Conservation (phyloP, 2,888 invertebrate species). For the Euphydryas editha region DNA sequence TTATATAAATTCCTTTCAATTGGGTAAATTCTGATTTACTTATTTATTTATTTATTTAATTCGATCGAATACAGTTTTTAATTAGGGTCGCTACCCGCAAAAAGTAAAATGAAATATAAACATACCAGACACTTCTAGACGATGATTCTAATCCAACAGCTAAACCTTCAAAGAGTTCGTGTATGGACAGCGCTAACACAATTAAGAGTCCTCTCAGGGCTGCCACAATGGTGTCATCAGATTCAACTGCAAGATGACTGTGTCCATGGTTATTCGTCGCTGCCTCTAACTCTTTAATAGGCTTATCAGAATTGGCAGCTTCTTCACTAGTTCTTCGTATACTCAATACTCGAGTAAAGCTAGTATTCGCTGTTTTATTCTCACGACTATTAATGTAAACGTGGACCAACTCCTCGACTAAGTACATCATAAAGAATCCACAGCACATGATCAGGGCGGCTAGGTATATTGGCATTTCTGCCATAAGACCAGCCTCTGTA, state of each 20-base stretch:
- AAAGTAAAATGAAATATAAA: not conserved
- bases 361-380: slow-evolving; percentile 59
- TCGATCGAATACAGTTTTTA: no score
- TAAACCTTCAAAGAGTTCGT: slow-evolving; percentile 93
- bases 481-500: slow-evolving; percentile 74
- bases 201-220: slow-evolving; percentile 89
- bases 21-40: no score
- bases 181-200: slow-evolving; percentile 89
- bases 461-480: slow-evolving; percentile 84
- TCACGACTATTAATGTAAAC: slow-evolving; percentile 84
- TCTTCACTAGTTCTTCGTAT: slow-evolving; percentile 58
- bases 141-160: slow-evolving; percentile 90
- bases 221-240: slow-evolving; percentile 73
- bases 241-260: slow-evolving; percentile 58
- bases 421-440: slow-evolving; percentile 90
- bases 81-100: no score
- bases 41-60: no score
- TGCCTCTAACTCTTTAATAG: slow-evolving; percentile 50
- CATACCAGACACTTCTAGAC: slow-evolving; percentile 73
- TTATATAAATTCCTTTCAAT: no score
- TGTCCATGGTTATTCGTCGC: slow-evolving; percentile 54
- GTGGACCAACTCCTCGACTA: slow-evolving; percentile 91
- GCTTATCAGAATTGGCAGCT: slow-evolving; percentile 40
- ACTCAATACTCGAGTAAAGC: slow-evolving; percentile 66
- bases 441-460: slow-evolving; percentile 89